Conservation (phyloP, 2,113 vertebrate genomes). For the Noturus placidus region DNA sequence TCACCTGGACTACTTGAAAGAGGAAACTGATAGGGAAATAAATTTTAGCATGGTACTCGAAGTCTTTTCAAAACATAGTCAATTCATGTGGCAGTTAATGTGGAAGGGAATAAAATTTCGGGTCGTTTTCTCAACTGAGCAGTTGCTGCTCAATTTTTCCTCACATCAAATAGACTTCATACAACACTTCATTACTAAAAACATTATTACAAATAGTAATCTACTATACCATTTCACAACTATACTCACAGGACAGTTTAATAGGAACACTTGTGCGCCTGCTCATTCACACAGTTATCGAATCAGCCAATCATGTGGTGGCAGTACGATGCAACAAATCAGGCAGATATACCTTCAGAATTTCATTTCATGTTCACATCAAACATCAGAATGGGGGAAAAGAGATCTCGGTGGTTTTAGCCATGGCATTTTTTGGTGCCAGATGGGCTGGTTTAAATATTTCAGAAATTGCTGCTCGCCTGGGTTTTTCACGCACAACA, state of each 20-base stretch:
- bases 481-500: background rate
- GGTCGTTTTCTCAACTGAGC: background rate
- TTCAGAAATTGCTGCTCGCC: background rate
- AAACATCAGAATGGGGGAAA: background rate
- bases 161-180: background rate
- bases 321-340: background rate
- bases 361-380: background rate
- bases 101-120: background rate
- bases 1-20: background rate
- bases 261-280: background rate
- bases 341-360: background rate
- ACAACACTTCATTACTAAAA: background rate
- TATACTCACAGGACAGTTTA: background rate
- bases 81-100: constrained; percentile 10
- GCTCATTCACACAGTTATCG: background rate
- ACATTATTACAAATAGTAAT: background rate
- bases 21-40: background rate
- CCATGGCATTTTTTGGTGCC: background rate
- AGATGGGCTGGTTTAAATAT: background rate
- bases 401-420: background rate
- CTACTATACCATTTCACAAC: background rate
- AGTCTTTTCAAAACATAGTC: constrained; percentile 1
- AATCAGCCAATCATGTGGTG: background rate
- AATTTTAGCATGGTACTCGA: background rate
- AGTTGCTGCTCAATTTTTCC: background rate